phyloP scores from a whole-genome alignment of 2,113 vertebrate genomes.

The Oophaga pumilio region DNA sequence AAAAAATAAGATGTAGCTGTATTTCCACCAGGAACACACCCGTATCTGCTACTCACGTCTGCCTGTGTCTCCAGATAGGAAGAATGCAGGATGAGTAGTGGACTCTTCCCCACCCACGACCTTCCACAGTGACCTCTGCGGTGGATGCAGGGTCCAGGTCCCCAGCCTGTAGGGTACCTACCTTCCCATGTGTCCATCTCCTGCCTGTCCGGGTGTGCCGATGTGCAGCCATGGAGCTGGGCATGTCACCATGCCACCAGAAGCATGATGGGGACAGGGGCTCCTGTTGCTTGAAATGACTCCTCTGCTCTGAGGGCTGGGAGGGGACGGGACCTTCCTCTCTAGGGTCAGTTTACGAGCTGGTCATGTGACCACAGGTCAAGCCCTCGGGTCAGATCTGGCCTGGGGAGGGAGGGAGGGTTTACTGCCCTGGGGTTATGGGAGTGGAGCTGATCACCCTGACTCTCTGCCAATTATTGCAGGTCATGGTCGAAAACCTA shows the following conservation, averaged over 20 bases:
- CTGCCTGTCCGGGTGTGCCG: conserved; percentile 78
- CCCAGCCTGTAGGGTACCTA: conserved; percentile 63
- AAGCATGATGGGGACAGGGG: conserved; percentile 64
- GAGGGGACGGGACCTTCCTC: conserved; percentile 65
- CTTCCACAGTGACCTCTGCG: background rate
- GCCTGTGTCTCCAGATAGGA: background rate
- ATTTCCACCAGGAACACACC: background rate
- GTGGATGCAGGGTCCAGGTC: background rate
- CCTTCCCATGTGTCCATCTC: conserved; percentile 96
- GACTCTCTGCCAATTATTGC: conserved; percentile 42
- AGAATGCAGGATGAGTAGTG: conserved; percentile 2
- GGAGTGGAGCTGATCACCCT: conserved; percentile 89
- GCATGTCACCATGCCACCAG: conserved; percentile 70
- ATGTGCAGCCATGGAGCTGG: conserved; percentile 82
- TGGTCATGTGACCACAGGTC: conserved; percentile 92
- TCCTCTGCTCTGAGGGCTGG: conserved; percentile 74
- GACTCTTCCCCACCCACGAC: background rate
- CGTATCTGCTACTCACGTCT: background rate
- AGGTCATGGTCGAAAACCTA: conserved; percentile 53
- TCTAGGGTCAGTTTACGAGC: conserved; percentile 88
- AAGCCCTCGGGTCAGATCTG: conserved; percentile 89
- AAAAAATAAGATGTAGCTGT: background rate
- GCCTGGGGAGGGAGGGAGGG: conserved; percentile 74
- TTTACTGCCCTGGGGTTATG: conserved; percentile 89
- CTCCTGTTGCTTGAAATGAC: conserved; percentile 78